Conservation (phyloP, 2,888 invertebrate genomes). For the Mesodorylaimus sp. region DNA sequence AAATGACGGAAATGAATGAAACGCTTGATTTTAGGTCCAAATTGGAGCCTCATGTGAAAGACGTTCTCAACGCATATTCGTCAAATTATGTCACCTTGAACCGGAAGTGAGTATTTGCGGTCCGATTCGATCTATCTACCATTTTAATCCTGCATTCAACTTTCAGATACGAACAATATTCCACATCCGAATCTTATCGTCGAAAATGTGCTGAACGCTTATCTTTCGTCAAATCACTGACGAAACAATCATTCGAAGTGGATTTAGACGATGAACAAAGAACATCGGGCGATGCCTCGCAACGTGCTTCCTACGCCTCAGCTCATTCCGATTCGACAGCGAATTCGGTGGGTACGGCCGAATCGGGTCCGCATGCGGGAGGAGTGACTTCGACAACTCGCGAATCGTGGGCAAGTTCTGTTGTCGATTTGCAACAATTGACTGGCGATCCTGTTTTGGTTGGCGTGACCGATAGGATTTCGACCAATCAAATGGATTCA, state of each 20-base stretch:
- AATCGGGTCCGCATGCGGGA: slow-evolving; percentile 2
- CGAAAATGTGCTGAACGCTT: slow-evolving; percentile 10
- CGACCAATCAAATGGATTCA: slow-evolving; percentile 12
- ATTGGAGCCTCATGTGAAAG: slow-evolving; percentile 14
- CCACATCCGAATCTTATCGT: slow-evolving; percentile 10
- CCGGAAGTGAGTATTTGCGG: slow-evolving; percentile 5
- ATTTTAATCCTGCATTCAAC: neutral
- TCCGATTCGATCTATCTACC: neutral
- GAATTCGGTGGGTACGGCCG: slow-evolving; percentile 1
- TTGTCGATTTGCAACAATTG: slow-evolving; percentile 10
- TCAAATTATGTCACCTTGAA: slow-evolving; percentile 14
- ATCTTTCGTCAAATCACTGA: slow-evolving; percentile 10
- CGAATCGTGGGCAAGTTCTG: no score
- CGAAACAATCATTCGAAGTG: slow-evolving; percentile 12
- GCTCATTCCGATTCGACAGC: slow-evolving; percentile 1
- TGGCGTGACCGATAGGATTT: slow-evolving; percentile 10
- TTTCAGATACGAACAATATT: slow-evolving; percentile 13
- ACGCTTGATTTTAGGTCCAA: slow-evolving; percentile 10
- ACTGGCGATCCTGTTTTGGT: slow-evolving; percentile 4
- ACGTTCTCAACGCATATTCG: slow-evolving; percentile 13
- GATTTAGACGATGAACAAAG: slow-evolving; percentile 7
- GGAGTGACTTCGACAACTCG: slow-evolving; percentile 2
- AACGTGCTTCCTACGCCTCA: slow-evolving; percentile 13
- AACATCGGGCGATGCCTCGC: slow-evolving; percentile 4
- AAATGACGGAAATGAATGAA: no score